Evolutionary conservation across 1,140 invertebrate species (phyloP), one percentile per base, ranked within the genome.

Genomic region (Leptopilina boulardi): DNA sequence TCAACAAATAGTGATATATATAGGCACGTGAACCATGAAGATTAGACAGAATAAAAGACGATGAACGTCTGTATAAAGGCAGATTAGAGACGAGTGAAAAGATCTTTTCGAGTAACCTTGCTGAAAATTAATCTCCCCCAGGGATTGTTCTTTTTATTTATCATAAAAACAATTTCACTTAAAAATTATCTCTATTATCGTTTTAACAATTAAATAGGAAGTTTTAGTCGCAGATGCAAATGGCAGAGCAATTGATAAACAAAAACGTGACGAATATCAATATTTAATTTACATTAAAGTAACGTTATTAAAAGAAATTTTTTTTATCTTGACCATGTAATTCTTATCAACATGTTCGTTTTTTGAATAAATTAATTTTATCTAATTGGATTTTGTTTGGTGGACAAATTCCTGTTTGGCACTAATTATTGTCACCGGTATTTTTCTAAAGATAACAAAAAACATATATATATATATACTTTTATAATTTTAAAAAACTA

Each of bases 121-220:
- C 79, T 75, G 78, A 82, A 38, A 41, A 44, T 18, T 80, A 76
- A 77, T 83, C 77, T 81, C 80, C 73, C 80, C 80, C 81, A 83
- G 82, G n/a, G 82, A 76, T 81, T 84, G 82, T 73, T 75, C 56
- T 73, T 74, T 77, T 42, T 19, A 23, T 56, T 87, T 86, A 86
- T 87, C 82, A 71, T 77, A 34, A 34, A 75, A 85, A 84, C 59
- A 75, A 77, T 84, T 77, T 70, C 78, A 82, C 72, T 81, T 77
- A 76, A 78, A 87, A 83, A 88, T 87, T 85, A 81, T 23, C 38
- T 75, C 42, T 80, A n/a, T 86, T 87, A 87, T 87, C 86, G 34
- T 54, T 38, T 21, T 76, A 6, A n/a, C 77, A 81, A 80, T 84
- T 80, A 80, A 83, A 71, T 71, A 78, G 59, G 79, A 72, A 75